Evolutionary conservation across 2,113 vertebrate genomes (phyloP).

Genomic region (Crotalus helleri): DNA sequence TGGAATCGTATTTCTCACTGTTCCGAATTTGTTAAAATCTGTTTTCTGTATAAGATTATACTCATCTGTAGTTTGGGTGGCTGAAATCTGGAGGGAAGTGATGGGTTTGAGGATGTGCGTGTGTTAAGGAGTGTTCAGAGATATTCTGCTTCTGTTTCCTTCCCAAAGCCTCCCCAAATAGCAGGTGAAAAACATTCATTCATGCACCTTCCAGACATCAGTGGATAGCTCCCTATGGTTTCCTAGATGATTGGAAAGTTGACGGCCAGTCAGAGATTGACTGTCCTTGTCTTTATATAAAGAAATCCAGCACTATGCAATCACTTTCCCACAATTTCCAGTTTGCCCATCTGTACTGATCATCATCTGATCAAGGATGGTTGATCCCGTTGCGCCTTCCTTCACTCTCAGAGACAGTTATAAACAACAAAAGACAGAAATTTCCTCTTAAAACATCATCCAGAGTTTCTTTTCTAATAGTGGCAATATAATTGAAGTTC

Average conservation of each 20-base stretch:
- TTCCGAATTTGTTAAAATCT: background rate
- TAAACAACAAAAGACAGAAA: background rate
- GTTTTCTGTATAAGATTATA: background rate
- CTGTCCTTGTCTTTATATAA: background rate
- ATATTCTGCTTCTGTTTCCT: background rate
- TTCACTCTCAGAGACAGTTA: background rate
- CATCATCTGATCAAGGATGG: background rate
- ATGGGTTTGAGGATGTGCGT: background rate
- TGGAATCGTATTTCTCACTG: background rate
- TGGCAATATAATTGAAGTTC: background rate
- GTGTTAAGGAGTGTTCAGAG: background rate
- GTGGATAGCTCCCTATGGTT: background rate
- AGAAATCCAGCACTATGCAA: background rate
- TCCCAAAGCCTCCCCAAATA: background rate
- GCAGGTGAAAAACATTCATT: background rate
- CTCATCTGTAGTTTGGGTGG: background rate
- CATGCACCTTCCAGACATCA: background rate
- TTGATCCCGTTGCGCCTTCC: background rate
- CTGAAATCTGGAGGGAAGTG: background rate
- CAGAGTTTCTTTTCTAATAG: background rate
- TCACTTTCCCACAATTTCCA: background rate
- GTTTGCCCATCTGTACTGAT: background rate
- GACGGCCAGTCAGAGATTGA: background rate
- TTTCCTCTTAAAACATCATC: background rate
- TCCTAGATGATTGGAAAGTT: background rate